phyloP scores from a whole-genome alignment of 2,797 vertebrate genomes.

The Tolypeutes matacus region DNA sequence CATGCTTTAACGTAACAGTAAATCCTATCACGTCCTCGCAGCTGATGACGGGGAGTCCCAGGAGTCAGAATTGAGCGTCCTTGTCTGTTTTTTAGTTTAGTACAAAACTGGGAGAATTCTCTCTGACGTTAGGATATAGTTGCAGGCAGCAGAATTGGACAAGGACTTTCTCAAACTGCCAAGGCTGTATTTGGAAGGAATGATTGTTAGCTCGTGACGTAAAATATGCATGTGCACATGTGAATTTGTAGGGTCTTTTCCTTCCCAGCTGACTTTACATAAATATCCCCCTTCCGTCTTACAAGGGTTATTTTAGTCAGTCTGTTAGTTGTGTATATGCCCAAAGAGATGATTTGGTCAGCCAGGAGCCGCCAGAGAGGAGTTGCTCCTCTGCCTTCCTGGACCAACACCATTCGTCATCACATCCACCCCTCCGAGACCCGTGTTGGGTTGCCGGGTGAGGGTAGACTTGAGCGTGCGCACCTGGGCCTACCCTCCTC shows the following conservation, averaged over 20 bases:
- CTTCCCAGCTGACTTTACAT: constrained; percentile 45
- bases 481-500: no score
- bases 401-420: background rate
- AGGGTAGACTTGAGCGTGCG: accelerated
- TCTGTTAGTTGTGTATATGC: background rate
- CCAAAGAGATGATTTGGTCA: background rate
- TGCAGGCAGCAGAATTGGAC: constrained; percentile 73
- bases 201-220: constrained; percentile 71
- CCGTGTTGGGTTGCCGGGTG: background rate
- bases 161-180: constrained; percentile 82
- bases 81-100: constrained; percentile 76
- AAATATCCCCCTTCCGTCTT: constrained; percentile 70
- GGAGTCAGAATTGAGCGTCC: constrained; percentile 54
- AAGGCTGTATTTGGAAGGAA: constrained; percentile 81
- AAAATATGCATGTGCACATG: constrained; percentile 62
- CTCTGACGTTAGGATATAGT: constrained; percentile 72
- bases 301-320: constrained; percentile 20
- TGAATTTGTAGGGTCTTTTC: constrained; percentile 72
- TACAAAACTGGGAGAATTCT: constrained; percentile 72
- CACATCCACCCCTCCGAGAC: background rate
- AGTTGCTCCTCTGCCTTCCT: background rate
- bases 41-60: background rate
- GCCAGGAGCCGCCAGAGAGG: background rate
- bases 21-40: constrained; percentile 57
- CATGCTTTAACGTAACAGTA: constrained; percentile 74